Evolutionary conservation across 2,113 vertebrate genomes (phyloP).

Genomic region (Mesocricetus auratus): DNA sequence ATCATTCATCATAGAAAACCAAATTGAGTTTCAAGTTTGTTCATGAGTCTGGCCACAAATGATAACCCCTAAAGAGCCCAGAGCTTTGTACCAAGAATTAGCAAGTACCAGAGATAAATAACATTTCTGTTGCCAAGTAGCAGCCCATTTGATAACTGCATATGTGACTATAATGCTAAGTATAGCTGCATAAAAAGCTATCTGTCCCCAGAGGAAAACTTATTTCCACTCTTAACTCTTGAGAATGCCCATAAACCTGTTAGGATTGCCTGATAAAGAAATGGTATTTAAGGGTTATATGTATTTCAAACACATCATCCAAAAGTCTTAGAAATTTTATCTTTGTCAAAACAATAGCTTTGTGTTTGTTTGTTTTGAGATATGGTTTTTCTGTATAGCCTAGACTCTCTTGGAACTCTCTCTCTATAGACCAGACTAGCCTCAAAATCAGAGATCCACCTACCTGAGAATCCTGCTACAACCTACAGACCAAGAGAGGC

Average conservation of each 20-base stretch:
- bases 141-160: not conserved
- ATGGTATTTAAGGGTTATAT: not conserved
- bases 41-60: not conserved
- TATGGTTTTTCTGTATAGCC: not conserved
- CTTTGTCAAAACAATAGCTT: not conserved
- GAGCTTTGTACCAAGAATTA: constrained; percentile 4
- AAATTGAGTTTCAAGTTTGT: not conserved
- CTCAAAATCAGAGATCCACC: not conserved
- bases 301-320: not conserved
- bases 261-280: not conserved
- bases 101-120: not conserved
- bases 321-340: not conserved
- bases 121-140: not conserved
- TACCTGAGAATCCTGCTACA: not conserved
- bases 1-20: not conserved
- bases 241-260: not conserved
- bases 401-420: not conserved
- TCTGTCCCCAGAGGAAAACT: not conserved
- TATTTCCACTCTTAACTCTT: not conserved
- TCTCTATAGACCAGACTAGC: not conserved
- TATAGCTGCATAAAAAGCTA: not conserved
- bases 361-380: not conserved
- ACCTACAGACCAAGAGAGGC: not conserved
- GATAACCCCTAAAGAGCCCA: not conserved
- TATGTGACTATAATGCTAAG: not conserved